Evolutionary conservation across 2,888 invertebrate species (phyloP).

Genomic region (Diaprepes abbreviatus): DNA sequence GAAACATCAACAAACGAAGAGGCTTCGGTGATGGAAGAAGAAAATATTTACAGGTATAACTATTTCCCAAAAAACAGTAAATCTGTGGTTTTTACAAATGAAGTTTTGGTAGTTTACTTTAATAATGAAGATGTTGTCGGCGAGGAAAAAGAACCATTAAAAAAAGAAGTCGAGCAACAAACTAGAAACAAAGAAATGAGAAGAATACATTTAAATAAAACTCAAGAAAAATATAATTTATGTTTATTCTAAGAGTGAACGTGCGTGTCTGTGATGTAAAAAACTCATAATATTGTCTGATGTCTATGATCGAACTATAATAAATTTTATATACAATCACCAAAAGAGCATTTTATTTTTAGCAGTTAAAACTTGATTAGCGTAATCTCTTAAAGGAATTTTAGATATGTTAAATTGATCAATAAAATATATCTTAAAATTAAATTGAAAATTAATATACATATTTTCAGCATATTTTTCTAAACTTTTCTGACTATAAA

Average conservation of each 20-base stretch:
- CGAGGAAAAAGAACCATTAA: conserved; percentile 73
- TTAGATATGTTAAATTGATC: too few species aligned
- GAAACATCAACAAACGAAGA: conserved; percentile 41
- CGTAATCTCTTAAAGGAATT: too few species aligned
- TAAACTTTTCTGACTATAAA: too few species aligned
- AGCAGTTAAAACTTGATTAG: neutral
- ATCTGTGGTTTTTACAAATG: conserved; percentile 68
- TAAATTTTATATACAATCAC: conserved; percentile 6
- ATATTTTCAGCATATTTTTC: too few species aligned
- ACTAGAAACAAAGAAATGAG: conserved; percentile 75
- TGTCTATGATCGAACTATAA: neutral
- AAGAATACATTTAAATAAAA: conserved; percentile 67
- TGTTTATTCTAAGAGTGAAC: conserved; percentile 53
- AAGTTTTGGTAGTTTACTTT: conserved; percentile 76
- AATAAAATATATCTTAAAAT: too few species aligned
- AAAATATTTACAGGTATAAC: conserved; percentile 56
- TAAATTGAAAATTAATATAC: too few species aligned
- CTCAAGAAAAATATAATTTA: conserved; percentile 57
- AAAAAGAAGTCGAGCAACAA: conserved; percentile 76
- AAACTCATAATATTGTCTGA: neutral
- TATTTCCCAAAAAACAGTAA: conserved; percentile 64
- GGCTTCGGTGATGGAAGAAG: conserved; percentile 48
- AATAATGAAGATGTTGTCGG: conserved; percentile 70
- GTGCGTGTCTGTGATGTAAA: neutral
- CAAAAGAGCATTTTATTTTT: neutral